Conservation (phyloP, 2,888 invertebrate species). For the Melanostoma mellinum region DNA sequence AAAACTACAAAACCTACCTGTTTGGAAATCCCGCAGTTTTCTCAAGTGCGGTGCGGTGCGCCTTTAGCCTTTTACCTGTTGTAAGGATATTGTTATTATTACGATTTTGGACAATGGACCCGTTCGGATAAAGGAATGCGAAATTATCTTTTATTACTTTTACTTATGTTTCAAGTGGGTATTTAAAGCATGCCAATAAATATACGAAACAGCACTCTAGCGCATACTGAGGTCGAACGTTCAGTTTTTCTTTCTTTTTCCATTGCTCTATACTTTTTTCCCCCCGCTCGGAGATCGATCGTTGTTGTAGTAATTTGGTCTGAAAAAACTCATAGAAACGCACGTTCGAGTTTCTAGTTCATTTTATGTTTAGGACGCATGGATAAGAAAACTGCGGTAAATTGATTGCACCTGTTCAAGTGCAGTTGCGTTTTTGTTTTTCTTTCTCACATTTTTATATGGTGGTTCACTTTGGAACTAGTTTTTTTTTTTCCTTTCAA, state of each 20-base stretch:
- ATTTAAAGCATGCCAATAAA: conserved; percentile 58
- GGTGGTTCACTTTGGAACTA: conserved; percentile 51
- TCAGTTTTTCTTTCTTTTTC: conserved; percentile 2
- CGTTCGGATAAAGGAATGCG: conserved; percentile 64
- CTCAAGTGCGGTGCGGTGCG: conserved; percentile 60
- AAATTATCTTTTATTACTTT: conserved; percentile 71
- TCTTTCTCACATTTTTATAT: conserved; percentile 10
- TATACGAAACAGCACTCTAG: conserved; percentile 16
- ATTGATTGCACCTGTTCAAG: conserved; percentile 65
- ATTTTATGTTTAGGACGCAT: conserved; percentile 43
- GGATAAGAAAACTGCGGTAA: conserved; percentile 62
- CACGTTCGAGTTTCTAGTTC: conserved; percentile 52
- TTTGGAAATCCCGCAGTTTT: conserved; percentile 42
- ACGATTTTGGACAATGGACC: conserved; percentile 58
- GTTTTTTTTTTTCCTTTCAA: conserved; percentile 35
- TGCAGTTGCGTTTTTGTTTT: conserved; percentile 15
- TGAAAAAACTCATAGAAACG: conserved; percentile 20
- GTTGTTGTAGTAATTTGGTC: background rate
- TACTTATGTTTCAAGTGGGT: conserved; percentile 67
- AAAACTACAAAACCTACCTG: conserved; percentile 49
- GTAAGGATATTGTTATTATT: conserved; percentile 65
- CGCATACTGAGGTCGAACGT: background rate
- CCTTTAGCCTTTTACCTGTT: conserved; percentile 63
- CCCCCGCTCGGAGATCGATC: too few relatives aligned
- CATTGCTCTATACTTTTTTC: conserved; percentile 2